Evolutionary conservation across 2,797 vertebrate genomes (phyloP).

Genomic region (Eulemur coronatus): DNA sequence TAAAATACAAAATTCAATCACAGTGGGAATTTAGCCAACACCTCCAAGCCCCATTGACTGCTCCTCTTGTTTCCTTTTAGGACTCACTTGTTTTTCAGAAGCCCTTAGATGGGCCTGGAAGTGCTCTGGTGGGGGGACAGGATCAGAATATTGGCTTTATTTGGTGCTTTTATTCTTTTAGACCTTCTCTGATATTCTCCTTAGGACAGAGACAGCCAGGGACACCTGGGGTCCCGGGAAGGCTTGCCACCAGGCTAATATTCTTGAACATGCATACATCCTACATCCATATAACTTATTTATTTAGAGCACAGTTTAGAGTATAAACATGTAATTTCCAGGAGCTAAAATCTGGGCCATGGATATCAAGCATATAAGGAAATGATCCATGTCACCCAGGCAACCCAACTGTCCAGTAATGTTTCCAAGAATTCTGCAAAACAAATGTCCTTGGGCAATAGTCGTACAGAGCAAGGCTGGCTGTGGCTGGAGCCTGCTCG

Average conservation of each 20-base stretch:
- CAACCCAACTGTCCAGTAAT: slow-evolving; percentile 5
- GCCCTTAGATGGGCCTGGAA: background rate
- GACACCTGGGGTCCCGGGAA: background rate
- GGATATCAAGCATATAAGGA: background rate
- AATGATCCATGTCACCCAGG: slow-evolving; percentile 43
- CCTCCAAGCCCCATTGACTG: slow-evolving; percentile 43
- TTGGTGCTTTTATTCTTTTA: background rate
- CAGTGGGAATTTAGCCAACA: slow-evolving; percentile 53
- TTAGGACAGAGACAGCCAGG: background rate
- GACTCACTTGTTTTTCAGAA: slow-evolving; percentile 37
- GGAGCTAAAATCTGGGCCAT: slow-evolving; percentile 8
- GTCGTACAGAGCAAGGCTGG: background rate
- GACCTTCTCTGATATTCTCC: background rate
- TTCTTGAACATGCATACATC: background rate
- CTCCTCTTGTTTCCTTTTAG: slow-evolving; percentile 51
- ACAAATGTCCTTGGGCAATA: background rate
- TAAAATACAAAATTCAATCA: slow-evolving; percentile 74
- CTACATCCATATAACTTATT: background rate
- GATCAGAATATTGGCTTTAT: background rate
- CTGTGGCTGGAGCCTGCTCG: background rate
- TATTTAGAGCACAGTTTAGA: background rate
- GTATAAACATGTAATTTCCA: slow-evolving; percentile 39
- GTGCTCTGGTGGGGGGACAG: background rate
- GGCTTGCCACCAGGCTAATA: background rate
- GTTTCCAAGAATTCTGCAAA: slow-evolving; percentile 46